Conservation (phyloP, 2,888 invertebrate genomes). For the Chloroclysta siterata region DNA sequence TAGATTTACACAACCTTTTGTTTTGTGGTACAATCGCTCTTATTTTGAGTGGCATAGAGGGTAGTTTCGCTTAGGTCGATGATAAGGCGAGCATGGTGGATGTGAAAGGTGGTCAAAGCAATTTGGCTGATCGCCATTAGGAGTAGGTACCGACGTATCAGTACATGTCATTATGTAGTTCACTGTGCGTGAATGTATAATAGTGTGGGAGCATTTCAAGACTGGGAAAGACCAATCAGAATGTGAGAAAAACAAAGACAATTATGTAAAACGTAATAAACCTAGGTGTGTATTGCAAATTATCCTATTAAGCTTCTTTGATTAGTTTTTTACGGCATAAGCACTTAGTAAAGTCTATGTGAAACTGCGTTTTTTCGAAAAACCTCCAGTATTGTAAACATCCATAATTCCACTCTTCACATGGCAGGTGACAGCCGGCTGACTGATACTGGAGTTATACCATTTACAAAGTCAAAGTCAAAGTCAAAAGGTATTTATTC, state of each 20-base stretch:
- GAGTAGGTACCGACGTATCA: conserved; percentile 44
- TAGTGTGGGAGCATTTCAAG: conserved; percentile 41
- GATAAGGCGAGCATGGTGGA: conserved; percentile 43
- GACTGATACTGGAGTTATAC: too few relatives aligned
- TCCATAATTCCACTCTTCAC: too few relatives aligned
- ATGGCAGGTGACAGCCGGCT: too few relatives aligned
- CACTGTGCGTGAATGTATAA: conserved; percentile 70
- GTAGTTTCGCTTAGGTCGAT: conserved; percentile 24
- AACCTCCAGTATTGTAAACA: too few relatives aligned
- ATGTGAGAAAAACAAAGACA: conserved; percentile 10
- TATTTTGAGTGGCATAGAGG: conserved; percentile 19
- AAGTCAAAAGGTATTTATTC: too few relatives aligned
- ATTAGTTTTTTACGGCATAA: not conserved
- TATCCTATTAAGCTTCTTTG: not conserved
- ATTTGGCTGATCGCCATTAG: conserved; percentile 71
- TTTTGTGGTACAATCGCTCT: conserved; percentile 2
- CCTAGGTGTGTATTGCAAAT: not conserved
- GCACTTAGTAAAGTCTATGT: too few relatives aligned
- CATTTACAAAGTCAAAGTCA: too few relatives aligned
- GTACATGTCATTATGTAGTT: conserved; percentile 63
- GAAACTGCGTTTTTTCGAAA: too few relatives aligned
- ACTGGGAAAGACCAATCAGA: conserved; percentile 25
- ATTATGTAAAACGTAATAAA: conserved; percentile 11
- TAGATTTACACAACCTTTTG: conserved; percentile 25
- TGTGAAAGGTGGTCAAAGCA: conserved; percentile 63